Conservation (phyloP, 2,797 vertebrate genomes). For the Alosa sapidissima region DNA sequence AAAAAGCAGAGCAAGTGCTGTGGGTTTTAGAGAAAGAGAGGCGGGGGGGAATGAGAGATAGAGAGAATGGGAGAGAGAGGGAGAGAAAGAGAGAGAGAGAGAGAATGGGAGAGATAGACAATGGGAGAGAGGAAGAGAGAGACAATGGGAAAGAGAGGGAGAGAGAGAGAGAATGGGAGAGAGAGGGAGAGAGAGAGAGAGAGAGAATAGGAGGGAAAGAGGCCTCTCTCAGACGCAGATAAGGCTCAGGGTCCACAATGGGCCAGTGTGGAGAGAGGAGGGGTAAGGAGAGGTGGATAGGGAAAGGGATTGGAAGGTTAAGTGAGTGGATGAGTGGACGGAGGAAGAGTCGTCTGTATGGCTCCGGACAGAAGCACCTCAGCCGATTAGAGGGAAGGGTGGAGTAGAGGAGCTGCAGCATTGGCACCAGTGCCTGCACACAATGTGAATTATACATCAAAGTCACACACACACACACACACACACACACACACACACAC, state of each 20-base stretch:
- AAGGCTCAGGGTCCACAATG: background rate
- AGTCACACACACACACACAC: background rate
- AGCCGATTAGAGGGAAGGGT: background rate
- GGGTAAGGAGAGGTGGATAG: background rate
- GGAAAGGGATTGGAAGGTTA: background rate
- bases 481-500: background rate
- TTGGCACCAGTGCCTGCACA: background rate
- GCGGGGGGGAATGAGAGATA: background rate
- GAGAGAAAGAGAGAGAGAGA: background rate
- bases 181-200: background rate
- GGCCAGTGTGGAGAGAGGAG: background rate
- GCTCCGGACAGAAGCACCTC: background rate
- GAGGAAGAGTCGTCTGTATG: no score
- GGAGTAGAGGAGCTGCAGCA: background rate
- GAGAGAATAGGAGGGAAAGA: constrained; percentile 12
- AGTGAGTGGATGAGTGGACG: background rate
- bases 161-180: background rate
- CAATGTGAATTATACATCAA: constrained; percentile 19
- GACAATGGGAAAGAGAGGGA: background rate
- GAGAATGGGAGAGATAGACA: background rate
- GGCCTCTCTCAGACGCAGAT: background rate
- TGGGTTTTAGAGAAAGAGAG: background rate
- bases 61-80: background rate
- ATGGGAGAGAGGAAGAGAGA: background rate
- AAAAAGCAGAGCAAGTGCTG: background rate